These are phyloP conservation scores for Zelleria hepariella DNA, from an alignment of 2,888 invertebrate genomes.

Conservation along the genomic window DNA sequence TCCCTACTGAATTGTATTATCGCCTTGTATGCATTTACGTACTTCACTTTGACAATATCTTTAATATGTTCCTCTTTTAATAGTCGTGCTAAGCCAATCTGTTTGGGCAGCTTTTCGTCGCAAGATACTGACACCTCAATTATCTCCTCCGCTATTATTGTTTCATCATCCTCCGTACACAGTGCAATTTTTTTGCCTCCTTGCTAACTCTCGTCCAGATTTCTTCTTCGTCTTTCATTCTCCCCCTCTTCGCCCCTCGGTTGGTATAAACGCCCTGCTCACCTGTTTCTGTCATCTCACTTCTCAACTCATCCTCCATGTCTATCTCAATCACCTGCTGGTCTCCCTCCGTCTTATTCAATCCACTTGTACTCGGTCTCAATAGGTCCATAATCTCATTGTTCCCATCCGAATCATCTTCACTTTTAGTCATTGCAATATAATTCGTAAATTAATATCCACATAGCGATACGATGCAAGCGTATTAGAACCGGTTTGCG, in stretches of 20 bases:
- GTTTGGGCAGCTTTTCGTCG: slow-evolving; percentile 8
- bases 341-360: no score
- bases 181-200: not conserved
- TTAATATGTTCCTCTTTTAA: not conserved
- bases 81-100: slow-evolving; percentile 6
- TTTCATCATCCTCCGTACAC: not conserved
- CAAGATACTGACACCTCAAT: not conserved
- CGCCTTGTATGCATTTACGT: slow-evolving; percentile 10
- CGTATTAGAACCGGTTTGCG: no score
- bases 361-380: no score
- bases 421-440: no score
- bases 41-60: slow-evolving; percentile 5
- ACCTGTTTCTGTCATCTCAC: not conserved
- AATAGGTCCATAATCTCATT: no score
- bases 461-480: no score
- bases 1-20: slow-evolving; percentile 9
- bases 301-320: not conserved
- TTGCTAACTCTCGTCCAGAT: not conserved
- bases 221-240: not conserved
- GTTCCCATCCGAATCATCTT: no score
- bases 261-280: not conserved
- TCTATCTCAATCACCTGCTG: no score
- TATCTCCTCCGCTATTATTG: not conserved
- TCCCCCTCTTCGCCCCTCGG: not conserved
- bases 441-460: no score